Percentiles rank a stretch among this genome's conserved stretches.
These are phyloP conservation scores for Cervus canadensis DNA, from an alignment of 2,113 vertebrate genomes.

Conservation along the genomic window DNA sequence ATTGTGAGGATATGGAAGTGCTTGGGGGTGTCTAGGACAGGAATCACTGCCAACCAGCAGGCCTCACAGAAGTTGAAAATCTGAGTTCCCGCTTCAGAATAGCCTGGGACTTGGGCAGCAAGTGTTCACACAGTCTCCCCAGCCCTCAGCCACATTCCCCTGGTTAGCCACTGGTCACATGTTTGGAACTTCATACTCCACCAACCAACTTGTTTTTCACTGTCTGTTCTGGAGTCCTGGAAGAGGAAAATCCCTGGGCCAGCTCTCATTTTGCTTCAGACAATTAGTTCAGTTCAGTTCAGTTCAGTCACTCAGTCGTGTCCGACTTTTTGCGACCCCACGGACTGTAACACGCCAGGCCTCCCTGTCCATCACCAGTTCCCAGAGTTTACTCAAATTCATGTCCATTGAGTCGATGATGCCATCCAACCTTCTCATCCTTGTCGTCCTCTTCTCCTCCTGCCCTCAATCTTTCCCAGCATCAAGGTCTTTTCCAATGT, in stretches of 20 bases:
- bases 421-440: not conserved
- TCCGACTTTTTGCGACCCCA: fast-evolving
- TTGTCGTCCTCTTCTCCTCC: not conserved
- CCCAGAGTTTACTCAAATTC: not conserved
- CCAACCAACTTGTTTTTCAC: not conserved
- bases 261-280: not conserved
- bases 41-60: not conserved
- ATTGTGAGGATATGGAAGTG: not conserved
- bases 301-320: not conserved
- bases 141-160: not conserved
- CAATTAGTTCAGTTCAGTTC: not conserved
- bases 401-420: not conserved
- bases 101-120: not conserved
- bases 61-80: not conserved
- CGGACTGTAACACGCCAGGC: not conserved
- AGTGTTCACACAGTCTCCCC: not conserved
- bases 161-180: not conserved
- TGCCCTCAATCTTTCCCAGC: not conserved
- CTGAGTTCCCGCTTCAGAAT: not conserved
- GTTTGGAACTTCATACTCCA: not conserved
- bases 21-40: not conserved
- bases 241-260: not conserved
- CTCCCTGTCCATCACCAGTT: fast-evolving
- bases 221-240: not conserved
- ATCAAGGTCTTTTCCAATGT: not conserved